Percentiles rank a stretch among this genome's conserved stretches.
Evolutionary conservation across 2,797 vertebrate species (phyloP).

Genomic region (Myripristis jacobus): DNA sequence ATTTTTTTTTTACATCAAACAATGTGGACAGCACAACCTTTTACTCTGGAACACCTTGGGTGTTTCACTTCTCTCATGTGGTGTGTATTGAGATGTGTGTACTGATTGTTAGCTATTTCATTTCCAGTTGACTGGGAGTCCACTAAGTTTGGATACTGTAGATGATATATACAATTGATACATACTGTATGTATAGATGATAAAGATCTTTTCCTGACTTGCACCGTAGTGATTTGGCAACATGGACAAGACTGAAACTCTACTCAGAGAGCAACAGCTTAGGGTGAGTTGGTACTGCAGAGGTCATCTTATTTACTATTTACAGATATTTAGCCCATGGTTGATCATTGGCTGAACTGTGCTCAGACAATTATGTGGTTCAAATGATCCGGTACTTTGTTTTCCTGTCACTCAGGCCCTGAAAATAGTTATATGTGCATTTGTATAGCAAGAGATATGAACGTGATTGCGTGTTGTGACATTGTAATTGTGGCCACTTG

Average conservation of each 20-base stretch:
- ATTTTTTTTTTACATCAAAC: background rate
- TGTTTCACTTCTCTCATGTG: slow-evolving; percentile 69
- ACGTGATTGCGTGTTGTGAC: background rate
- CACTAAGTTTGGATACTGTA: background rate
- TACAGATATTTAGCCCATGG: background rate
- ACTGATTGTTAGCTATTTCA: slow-evolving; percentile 18
- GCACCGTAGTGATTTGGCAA: slow-evolving; percentile 9
- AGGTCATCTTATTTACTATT: background rate
- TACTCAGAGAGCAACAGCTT: slow-evolving; percentile 77
- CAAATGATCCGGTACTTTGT: background rate
- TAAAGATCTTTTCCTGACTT: background rate
- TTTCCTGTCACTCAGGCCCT: background rate
- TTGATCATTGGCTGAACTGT: background rate
- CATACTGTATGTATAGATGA: no score
- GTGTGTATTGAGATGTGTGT: slow-evolving; percentile 35
- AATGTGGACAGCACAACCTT: slow-evolving; percentile 8
- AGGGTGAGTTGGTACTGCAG: slow-evolving; percentile 68
- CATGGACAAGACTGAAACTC: slow-evolving; percentile 77
- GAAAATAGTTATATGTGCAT: background rate
- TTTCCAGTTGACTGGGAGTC: background rate
- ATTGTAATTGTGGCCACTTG: slow-evolving; percentile 33
- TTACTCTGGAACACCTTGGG: slow-evolving; percentile 7
- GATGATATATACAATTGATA: no score
- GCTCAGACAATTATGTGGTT: background rate
- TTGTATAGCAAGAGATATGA: slow-evolving; percentile 9